phyloP scores from a whole-genome alignment of 1,140 invertebrate species.

The Helicoverpa armigera region DNA sequence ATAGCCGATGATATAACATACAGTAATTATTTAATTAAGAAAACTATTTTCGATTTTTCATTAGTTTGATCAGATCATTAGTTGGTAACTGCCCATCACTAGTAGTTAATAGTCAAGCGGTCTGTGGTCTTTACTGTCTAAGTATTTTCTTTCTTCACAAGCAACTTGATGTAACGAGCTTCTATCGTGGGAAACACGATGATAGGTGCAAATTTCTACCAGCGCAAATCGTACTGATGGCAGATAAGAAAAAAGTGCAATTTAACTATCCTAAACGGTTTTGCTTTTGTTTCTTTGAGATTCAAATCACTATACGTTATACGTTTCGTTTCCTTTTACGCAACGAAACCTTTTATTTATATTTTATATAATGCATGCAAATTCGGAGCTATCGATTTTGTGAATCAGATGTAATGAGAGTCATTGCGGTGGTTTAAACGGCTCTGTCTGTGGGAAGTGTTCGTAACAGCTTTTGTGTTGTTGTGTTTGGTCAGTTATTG shows the following conservation, averaged over 20 bases:
- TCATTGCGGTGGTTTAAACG: constrained; percentile 14
- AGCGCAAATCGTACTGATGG: constrained; percentile 53
- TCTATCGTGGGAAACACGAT: constrained; percentile 60
- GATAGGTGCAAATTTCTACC: constrained; percentile 61
- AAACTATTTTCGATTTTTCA: constrained; percentile 24
- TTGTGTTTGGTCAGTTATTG: constrained; percentile 7
- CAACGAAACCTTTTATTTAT: constrained; percentile 51
- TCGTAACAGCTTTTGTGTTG: constrained; percentile 34
- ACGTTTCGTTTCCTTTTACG: constrained; percentile 56
- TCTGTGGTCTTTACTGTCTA: constrained; percentile 36
- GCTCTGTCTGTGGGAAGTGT: constrained; percentile 24
- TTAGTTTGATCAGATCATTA: constrained; percentile 4
- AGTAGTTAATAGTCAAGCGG: constrained; percentile 23
- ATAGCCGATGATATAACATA: constrained; percentile 4
- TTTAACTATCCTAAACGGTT: constrained; percentile 52
- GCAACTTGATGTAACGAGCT: constrained; percentile 52
- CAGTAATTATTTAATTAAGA: constrained; percentile 25
- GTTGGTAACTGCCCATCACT: constrained; percentile 29
- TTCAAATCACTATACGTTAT: constrained; percentile 51
- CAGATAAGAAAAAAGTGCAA: constrained; percentile 56
- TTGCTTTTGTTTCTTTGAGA: constrained; percentile 54
- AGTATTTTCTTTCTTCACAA: constrained; percentile 48
- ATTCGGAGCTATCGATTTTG: constrained; percentile 35
- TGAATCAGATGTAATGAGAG: constrained; percentile 37
- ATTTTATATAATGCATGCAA: constrained; percentile 49